Conservation (phyloP, 1,140 invertebrate species). For the Cardiocondyla obscurior region DNA sequence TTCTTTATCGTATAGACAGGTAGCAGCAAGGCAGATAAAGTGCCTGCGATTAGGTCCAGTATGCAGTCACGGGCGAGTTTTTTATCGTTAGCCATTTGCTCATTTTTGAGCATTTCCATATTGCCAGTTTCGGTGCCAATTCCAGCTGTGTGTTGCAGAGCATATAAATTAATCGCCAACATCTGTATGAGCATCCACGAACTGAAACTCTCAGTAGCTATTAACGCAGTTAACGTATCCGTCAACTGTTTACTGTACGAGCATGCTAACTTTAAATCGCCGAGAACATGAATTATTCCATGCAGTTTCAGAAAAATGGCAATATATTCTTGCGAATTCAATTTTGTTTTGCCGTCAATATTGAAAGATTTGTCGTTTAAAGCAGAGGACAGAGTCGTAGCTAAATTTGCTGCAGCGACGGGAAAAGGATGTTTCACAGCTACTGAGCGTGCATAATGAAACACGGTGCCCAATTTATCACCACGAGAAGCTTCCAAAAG, state of each 20-base stretch:
- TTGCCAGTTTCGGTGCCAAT: slow-evolving; percentile 59
- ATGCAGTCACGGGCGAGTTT: slow-evolving; percentile 85
- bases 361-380: slow-evolving; percentile 83
- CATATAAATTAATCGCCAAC: slow-evolving; percentile 90
- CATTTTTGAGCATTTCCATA: slow-evolving; percentile 74
- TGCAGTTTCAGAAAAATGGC: slow-evolving; percentile 88
- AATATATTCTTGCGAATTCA: slow-evolving; percentile 88
- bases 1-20: slow-evolving; percentile 88
- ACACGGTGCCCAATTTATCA: slow-evolving; percentile 92
- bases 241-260: slow-evolving; percentile 86
- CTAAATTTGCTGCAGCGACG: slow-evolving; percentile 91
- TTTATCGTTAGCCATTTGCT: slow-evolving; percentile 85
- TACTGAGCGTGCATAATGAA: slow-evolving; percentile 92
- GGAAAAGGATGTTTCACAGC: slow-evolving; percentile 93
- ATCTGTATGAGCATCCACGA: slow-evolving; percentile 90
- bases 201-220: slow-evolving; percentile 91
- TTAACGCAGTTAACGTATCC: slow-evolving; percentile 88
- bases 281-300: slow-evolving; percentile 86
- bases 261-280: slow-evolving; percentile 85
- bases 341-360: slow-evolving; percentile 85
- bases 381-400: slow-evolving; percentile 86
- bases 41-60: slow-evolving; percentile 87
- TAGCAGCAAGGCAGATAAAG: slow-evolving; percentile 89
- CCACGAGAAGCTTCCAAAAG: slow-evolving; percentile 91
- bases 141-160: slow-evolving; percentile 86